A percentile compares a stretch with the other conserved stretches of the same genome.
These are phyloP conservation scores for Chaetodon auriga DNA, from an alignment of 2,113 vertebrate genomes.

Conservation along the genomic window DNA sequence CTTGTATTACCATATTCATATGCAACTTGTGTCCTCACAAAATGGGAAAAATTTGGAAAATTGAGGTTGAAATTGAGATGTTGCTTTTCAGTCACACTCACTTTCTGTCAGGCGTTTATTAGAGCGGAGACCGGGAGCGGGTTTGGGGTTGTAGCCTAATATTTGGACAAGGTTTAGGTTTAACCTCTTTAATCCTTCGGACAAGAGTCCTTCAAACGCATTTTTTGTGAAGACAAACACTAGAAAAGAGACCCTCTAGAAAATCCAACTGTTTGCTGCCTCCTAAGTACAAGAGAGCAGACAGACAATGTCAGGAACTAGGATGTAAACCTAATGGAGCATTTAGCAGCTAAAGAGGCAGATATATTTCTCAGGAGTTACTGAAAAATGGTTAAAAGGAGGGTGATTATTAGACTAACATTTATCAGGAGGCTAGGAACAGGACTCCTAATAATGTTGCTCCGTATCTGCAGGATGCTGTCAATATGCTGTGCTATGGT, in stretches of 20 bases:
- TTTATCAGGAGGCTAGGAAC: too few relatives aligned
- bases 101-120: not conserved
- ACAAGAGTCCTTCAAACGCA: not conserved
- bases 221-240: not conserved
- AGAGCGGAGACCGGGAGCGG: not conserved
- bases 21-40: slow-evolving; percentile 8
- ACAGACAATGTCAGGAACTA: too few relatives aligned
- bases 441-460: not conserved
- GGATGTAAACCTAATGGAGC: too few relatives aligned
- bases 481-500: not conserved
- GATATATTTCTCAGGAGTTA: too few relatives aligned
- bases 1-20: slow-evolving; percentile 20
- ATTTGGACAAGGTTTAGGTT: slow-evolving; percentile 7
- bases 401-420: too few relatives aligned
- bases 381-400: too few relatives aligned
- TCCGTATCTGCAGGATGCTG: not conserved
- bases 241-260: not conserved
- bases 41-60: not conserved
- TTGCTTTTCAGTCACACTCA: not conserved
- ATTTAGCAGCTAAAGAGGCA: too few relatives aligned
- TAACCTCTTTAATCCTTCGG: not conserved
- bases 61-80: slow-evolving; percentile 5
- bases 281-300: not conserved
- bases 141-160: not conserved
- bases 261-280: not conserved